phyloP scores from a whole-genome alignment of 2,888 invertebrate genomes.

The Drosophila flavopinicola region DNA sequence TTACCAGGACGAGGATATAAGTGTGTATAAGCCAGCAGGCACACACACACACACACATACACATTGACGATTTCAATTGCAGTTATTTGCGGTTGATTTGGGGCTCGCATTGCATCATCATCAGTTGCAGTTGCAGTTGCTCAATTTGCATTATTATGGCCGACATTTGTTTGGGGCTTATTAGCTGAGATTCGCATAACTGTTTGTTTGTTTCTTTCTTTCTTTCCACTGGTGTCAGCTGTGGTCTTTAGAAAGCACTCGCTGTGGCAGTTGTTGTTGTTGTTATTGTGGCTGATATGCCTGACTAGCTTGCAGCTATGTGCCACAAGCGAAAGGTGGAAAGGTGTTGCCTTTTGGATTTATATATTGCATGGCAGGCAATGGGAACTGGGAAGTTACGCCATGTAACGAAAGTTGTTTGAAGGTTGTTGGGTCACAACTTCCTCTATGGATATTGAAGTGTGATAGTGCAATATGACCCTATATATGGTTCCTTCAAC shows the following conservation, averaged over 20 bases:
- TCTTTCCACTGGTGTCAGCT: conserved; percentile 25
- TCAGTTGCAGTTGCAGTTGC: conserved; percentile 58
- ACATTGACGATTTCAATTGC: conserved; percentile 35
- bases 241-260: conserved; percentile 65
- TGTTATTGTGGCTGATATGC: conserved; percentile 52
- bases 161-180: conserved; percentile 60
- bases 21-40: conserved; percentile 28
- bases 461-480: not conserved
- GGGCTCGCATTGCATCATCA: conserved; percentile 55
- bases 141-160: conserved; percentile 75
- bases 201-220: conserved; percentile 20
- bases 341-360: conserved; percentile 68
- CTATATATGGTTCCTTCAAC: not conserved
- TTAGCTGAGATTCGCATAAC: conserved; percentile 58
- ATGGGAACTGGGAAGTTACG: conserved; percentile 28
- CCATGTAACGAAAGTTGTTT: conserved; percentile 70
- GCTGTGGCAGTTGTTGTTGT: conserved; percentile 13
- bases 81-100: conserved; percentile 57
- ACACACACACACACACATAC: conserved; percentile 15
- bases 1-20: conserved; percentile 24
- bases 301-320: conserved; percentile 70
- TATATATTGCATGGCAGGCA: conserved; percentile 39
- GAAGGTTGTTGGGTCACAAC: conserved; percentile 67
- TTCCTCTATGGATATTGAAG: conserved; percentile 26
- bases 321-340: conserved; percentile 72